phyloP scores from a whole-genome alignment of 2,797 vertebrate genomes.

The Ptychadena robeensis region DNA sequence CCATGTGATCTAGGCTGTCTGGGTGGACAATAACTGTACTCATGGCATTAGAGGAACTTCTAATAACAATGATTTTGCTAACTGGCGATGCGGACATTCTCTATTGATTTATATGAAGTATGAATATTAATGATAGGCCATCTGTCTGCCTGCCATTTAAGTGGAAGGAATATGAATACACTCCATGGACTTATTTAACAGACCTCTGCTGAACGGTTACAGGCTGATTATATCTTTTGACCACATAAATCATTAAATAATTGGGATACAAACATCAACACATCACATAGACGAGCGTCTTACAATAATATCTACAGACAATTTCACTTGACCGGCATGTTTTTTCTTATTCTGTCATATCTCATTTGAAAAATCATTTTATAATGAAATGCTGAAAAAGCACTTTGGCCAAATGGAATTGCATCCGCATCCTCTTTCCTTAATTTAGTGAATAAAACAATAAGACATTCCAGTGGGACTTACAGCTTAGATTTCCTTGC shows the following conservation, averaged over 20 bases:
- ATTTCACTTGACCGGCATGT: no score
- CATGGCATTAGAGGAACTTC: background rate
- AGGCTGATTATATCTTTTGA: background rate
- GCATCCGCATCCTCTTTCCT: conserved; percentile 41
- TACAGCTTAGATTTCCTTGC: conserved; percentile 64
- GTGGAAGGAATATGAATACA: background rate
- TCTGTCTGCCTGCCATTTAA: background rate
- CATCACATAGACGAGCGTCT: background rate
- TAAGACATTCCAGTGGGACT: conserved; percentile 32
- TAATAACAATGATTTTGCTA: background rate
- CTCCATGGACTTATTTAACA: background rate
- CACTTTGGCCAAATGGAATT: conserved; percentile 44
- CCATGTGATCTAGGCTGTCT: no score
- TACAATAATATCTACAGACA: background rate
- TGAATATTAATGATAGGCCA: background rate
- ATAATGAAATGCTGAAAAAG: conserved; percentile 42
- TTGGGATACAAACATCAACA: background rate
- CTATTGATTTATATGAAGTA: background rate
- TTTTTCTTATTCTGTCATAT: background rate
- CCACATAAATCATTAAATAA: background rate
- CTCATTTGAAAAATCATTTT: background rate
- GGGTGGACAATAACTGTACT: background rate
- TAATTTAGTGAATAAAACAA: conserved; percentile 63
- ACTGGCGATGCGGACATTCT: background rate
- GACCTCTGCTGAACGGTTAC: background rate